phyloP scores from a whole-genome alignment of 37 sponge, comb jelly and placozoan species.

The Cladorhizidae sp. region DNA sequence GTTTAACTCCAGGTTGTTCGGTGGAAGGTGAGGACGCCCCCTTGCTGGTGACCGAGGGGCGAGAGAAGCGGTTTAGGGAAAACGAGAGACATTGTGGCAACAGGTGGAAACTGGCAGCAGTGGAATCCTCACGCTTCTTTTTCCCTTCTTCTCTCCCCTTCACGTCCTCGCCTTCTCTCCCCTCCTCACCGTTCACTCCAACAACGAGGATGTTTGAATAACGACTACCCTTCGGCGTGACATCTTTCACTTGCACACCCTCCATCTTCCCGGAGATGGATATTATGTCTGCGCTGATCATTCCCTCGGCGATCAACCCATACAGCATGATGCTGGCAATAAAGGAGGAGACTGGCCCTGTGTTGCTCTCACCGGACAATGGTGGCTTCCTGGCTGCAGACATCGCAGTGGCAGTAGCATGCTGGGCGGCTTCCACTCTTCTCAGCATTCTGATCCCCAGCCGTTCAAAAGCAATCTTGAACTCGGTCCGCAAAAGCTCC shows the following conservation, averaged over 20 bases:
- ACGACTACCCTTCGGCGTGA: slow-evolving; percentile 35
- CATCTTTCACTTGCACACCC: slow-evolving; percentile 56
- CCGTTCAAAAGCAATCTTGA: slow-evolving; percentile 36
- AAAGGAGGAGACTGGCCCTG: neutral
- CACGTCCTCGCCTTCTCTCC: neutral
- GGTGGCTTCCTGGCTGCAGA: neutral
- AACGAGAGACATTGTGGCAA: slow-evolving; percentile 19
- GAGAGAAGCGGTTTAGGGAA: slow-evolving; percentile 26
- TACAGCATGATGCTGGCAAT: slow-evolving; percentile 29
- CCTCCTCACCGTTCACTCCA: slow-evolving; percentile 25
- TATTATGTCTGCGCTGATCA: slow-evolving; percentile 18
- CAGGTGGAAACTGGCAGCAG: neutral
- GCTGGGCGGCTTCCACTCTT: neutral
- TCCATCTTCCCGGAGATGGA: slow-evolving; percentile 48
- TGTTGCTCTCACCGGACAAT: neutral
- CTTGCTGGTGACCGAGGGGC: neutral
- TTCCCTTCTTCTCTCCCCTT: neutral
- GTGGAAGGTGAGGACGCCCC: neutral
- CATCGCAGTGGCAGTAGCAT: neutral
- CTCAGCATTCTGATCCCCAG: slow-evolving; percentile 43
- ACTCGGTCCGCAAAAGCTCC: slow-evolving; percentile 20
- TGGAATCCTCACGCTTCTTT: neutral
- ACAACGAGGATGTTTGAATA: slow-evolving; percentile 53
- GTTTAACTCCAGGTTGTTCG: neutral
- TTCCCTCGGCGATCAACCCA: slow-evolving; percentile 31